Percentiles rank a stretch among this genome's conserved stretches.
phyloP scores from a whole-genome alignment of 2,888 invertebrate species.

The Clitarchus hookeri region DNA sequence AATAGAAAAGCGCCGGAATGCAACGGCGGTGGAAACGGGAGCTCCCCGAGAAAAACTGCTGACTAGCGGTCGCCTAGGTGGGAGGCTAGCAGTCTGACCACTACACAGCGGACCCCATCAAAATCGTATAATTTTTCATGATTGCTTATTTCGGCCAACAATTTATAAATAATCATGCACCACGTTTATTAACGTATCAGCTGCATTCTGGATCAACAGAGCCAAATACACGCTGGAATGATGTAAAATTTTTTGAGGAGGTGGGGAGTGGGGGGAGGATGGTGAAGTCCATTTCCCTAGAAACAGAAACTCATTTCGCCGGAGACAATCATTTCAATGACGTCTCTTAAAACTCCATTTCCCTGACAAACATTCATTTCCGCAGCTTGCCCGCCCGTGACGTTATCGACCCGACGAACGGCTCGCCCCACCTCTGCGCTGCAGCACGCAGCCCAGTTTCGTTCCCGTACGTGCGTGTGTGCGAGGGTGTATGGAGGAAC shows the following conservation, averaged over 20 bases:
- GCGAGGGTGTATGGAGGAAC: too few relatives aligned
- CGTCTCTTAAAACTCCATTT: not conserved
- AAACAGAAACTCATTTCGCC: conserved; percentile 5
- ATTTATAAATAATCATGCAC: too few relatives aligned
- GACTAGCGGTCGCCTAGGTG: too few relatives aligned
- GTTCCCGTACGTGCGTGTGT: not conserved
- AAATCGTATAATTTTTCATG: too few relatives aligned
- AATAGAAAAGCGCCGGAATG: too few relatives aligned
- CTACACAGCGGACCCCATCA: too few relatives aligned
- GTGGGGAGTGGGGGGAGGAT: not conserved
- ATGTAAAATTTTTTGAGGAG: not conserved
- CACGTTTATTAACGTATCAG: not conserved
- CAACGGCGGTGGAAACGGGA: too few relatives aligned
- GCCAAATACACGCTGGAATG: not conserved
- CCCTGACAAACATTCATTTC: conserved; percentile 5
- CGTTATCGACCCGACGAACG: not conserved
- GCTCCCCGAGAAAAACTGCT: too few relatives aligned
- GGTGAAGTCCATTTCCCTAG: not conserved
- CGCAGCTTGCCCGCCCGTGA: conserved; percentile 1
- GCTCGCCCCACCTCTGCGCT: not conserved
- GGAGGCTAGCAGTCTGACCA: too few relatives aligned
- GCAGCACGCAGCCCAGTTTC: not conserved
- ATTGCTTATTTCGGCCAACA: too few relatives aligned
- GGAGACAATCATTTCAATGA: conserved; percentile 14
- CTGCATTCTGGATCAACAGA: not conserved